Conservation (phyloP, 2,113 vertebrate genomes). For the Pao palembangensis region DNA sequence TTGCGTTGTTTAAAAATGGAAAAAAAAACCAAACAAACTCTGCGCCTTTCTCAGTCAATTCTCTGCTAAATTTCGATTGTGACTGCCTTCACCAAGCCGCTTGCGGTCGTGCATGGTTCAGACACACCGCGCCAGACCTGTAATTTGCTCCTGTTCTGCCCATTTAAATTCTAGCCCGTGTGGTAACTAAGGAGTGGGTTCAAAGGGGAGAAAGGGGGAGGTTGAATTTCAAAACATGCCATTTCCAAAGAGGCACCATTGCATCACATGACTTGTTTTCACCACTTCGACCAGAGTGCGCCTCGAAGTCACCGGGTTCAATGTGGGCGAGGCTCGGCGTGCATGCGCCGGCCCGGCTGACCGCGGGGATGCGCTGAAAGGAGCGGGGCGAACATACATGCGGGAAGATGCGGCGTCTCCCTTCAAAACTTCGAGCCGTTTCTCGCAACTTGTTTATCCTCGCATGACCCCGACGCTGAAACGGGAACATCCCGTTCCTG, state of each 20-base stretch:
- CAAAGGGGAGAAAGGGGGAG: constrained; percentile 15
- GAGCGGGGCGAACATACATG: neutral
- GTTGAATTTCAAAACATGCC: constrained; percentile 51
- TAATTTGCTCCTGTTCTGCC: neutral
- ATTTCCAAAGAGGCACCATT: constrained; percentile 32
- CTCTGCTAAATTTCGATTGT: too few relatives aligned
- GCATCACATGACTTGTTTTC: constrained; percentile 50
- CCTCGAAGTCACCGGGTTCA: constrained; percentile 71
- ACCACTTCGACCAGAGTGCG: constrained; percentile 56
- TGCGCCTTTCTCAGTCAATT: too few relatives aligned
- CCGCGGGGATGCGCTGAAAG: neutral
- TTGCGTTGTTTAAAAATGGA: too few relatives aligned
- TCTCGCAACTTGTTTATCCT: constrained; percentile 60
- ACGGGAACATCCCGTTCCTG: constrained; percentile 75
- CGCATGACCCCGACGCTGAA: constrained; percentile 72
- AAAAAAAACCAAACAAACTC: too few relatives aligned
- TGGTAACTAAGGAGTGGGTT: constrained; percentile 5
- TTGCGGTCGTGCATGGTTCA: too few relatives aligned
- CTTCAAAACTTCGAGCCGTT: constrained; percentile 17
- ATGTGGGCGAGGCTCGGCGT: constrained; percentile 67
- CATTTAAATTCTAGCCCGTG: neutral
- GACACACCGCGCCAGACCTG: neutral
- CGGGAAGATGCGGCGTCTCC: neutral
- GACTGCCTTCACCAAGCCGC: too few relatives aligned
- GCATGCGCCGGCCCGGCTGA: constrained; percentile 12